Evolutionary conservation across 2,888 invertebrate genomes (phyloP).

Genomic region (Plusia festucae): DNA sequence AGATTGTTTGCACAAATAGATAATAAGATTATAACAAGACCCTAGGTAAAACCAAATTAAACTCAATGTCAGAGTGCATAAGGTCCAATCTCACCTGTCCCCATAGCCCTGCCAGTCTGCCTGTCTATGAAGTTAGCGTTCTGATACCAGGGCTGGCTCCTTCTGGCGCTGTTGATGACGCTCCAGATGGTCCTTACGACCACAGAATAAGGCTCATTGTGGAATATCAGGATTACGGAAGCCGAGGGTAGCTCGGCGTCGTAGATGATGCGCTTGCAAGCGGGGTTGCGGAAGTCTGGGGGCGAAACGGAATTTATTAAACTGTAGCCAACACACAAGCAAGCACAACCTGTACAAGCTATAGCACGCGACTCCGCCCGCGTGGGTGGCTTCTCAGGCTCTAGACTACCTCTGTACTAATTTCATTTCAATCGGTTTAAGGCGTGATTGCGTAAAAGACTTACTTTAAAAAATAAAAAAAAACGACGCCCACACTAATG

Average conservation of each 20-base stretch:
- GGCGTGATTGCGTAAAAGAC: too few species aligned
- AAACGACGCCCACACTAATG: too few species aligned
- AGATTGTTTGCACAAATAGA: too few species aligned
- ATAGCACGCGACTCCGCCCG: too few species aligned
- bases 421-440: too few species aligned
- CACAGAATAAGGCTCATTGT: slow-evolving; percentile 96
- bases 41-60: background rate
- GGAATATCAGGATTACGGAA: slow-evolving; percentile 96
- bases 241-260: slow-evolving; percentile 91
- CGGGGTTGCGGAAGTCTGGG: slow-evolving; percentile 81
- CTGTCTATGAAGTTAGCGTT: slow-evolving; percentile 74
- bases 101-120: slow-evolving; percentile 70
- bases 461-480: too few species aligned
- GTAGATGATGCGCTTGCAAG: slow-evolving; percentile 78
- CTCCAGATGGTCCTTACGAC: slow-evolving; percentile 96
- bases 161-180: slow-evolving; percentile 93
- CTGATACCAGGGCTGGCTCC: slow-evolving; percentile 76
- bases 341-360: too few species aligned
- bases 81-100: slow-evolving; percentile 66
- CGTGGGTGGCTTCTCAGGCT: too few species aligned
- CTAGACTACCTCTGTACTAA: too few species aligned
- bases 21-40: too few species aligned
- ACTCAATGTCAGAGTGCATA: background rate
- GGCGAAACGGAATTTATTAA: background rate
- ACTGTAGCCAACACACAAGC: too few species aligned